Conservation (phyloP, 2,113 vertebrate species). For the Nannobrachium achirus region DNA sequence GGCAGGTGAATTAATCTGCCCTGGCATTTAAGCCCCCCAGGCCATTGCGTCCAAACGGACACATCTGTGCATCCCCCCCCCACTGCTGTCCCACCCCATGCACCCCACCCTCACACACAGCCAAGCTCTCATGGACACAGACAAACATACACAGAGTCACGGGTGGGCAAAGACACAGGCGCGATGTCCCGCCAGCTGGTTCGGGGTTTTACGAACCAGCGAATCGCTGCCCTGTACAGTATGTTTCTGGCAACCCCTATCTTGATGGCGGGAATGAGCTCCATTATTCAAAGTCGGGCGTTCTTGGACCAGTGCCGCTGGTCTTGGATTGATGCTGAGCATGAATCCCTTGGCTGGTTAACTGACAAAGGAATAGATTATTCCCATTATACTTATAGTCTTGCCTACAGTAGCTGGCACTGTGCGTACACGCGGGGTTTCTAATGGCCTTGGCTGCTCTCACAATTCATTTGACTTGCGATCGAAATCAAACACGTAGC, state of each 20-base stretch:
- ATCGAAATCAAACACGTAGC: neutral
- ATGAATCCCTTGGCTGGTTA: conserved; percentile 34
- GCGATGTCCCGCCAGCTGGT: conserved; percentile 12
- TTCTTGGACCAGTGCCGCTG: conserved; percentile 21
- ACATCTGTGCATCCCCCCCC: conserved; percentile 42
- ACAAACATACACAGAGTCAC: conserved; percentile 13
- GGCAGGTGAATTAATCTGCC: conserved; percentile 69
- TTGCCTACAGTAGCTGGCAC: neutral
- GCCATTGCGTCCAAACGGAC: conserved; percentile 43
- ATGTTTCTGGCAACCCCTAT: conserved; percentile 47
- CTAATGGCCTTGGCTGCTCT: neutral
- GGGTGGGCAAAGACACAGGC: conserved; percentile 13
- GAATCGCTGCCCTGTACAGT: conserved; percentile 45
- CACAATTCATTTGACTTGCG: neutral
- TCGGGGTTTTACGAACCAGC: conserved; percentile 4
- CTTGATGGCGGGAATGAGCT: conserved; percentile 38
- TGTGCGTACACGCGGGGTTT: too few species aligned
- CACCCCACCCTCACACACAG: conserved; percentile 29
- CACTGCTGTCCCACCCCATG: conserved; percentile 34
- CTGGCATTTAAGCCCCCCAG: conserved; percentile 60
- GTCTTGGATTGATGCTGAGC: conserved; percentile 33
- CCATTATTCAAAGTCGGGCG: conserved; percentile 64
- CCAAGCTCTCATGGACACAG: conserved; percentile 36
- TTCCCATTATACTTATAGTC: conserved; percentile 1
- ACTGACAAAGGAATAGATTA: conserved; percentile 43